These are phyloP conservation scores for Acanthiza pusilla DNA, from an alignment of 2,797 vertebrate species.

Conservation along the genomic window DNA sequence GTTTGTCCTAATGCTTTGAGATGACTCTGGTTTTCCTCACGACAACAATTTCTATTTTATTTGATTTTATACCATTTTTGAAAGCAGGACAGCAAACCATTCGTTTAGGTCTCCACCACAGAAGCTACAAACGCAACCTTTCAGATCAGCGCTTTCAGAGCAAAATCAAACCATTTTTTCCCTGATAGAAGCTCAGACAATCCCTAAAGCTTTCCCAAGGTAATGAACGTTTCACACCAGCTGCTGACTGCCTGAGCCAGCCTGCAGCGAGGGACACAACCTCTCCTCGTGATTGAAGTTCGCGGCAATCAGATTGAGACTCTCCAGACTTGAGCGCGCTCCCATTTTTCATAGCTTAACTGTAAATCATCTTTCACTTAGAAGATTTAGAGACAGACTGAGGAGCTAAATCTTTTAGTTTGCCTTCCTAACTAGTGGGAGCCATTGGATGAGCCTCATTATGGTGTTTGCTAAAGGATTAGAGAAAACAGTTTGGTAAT, in stretches of 20 bases:
- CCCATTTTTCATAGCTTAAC: conserved; percentile 84
- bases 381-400: conserved; percentile 83
- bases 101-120: not conserved
- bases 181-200: conserved; percentile 8
- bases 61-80: not conserved
- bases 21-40: not conserved
- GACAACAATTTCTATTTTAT: not conserved
- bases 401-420: conserved; percentile 82
- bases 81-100: not conserved
- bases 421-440: conserved; percentile 80
- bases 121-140: not conserved
- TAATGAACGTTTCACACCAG: conserved; percentile 66
- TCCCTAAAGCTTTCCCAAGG: conserved; percentile 67
- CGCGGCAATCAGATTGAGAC: conserved; percentile 66
- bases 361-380: conserved; percentile 88
- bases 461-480: conserved; percentile 70
- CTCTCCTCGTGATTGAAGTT: conserved; percentile 67
- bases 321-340: conserved; percentile 76
- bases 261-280: conserved; percentile 14
- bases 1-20: not conserved
- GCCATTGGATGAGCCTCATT: conserved; percentile 75
- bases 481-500: conserved; percentile 69
- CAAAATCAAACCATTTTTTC: not conserved
- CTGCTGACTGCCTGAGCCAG: conserved; percentile 46
- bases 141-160: not conserved